Percentiles rank a stretch among this genome's conserved stretches.
These are phyloP conservation scores for Conus ventricosus DNA, from an alignment of 1,140 invertebrate genomes.

Conservation along the genomic window DNA sequence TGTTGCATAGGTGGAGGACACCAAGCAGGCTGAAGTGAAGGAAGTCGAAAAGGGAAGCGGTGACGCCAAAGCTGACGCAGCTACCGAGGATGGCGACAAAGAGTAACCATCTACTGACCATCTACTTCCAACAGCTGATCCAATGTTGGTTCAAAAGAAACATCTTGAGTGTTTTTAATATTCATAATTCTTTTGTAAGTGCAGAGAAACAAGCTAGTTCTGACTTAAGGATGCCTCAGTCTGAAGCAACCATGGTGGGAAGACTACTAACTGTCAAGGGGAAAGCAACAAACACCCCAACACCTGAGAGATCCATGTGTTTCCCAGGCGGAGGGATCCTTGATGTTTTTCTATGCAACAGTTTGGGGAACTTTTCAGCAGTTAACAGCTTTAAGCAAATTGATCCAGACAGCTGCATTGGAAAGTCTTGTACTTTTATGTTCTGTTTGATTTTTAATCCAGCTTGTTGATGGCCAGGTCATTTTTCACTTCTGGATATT, in stretches of 20 bases:
- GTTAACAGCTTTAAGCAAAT: background rate
- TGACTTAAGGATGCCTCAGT: background rate
- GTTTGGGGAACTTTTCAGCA: background rate
- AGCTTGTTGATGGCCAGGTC: background rate
- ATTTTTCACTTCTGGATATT: background rate
- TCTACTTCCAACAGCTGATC: background rate
- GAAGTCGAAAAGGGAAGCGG: conserved; percentile 31
- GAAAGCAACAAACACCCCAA: background rate
- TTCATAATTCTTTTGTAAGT: conserved; percentile 15
- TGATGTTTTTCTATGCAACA: background rate
- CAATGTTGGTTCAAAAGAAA: background rate
- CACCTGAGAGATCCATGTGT: background rate
- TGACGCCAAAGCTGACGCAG: conserved; percentile 33
- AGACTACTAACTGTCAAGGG: background rate
- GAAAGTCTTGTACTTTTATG: background rate
- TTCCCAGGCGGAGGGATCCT: background rate
- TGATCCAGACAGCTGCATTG: background rate
- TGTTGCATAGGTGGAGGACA: conserved; percentile 1
- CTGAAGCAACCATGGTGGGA: background rate
- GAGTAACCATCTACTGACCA: conserved; percentile 23
- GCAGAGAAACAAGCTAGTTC: conserved; percentile 7
- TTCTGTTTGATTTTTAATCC: background rate
- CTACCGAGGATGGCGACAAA: conserved; percentile 25
- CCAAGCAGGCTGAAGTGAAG: conserved; percentile 19
- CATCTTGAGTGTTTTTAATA: conserved; percentile 8